Conservation (phyloP, 2,888 invertebrate species). For the Dolichopus griseipennis region DNA sequence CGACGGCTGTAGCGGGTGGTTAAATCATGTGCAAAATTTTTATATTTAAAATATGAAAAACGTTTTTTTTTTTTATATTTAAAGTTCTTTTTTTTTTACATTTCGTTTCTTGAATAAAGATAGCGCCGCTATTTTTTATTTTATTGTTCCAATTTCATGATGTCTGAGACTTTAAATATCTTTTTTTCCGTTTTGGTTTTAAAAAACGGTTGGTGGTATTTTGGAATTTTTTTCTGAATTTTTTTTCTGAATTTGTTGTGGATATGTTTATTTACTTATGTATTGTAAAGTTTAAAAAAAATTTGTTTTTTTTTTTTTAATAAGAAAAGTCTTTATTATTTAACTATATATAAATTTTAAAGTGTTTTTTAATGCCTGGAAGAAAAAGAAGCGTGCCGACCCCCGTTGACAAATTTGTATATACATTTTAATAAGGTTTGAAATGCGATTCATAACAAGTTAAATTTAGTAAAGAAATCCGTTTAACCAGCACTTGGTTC, state of each 20-base stretch:
- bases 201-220: neutral
- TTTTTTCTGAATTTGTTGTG: neutral
- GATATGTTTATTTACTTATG: neutral
- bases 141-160: neutral
- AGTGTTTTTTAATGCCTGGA: neutral
- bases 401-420: conserved; percentile 42
- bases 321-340: neutral
- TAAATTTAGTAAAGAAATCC: neutral
- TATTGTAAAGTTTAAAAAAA: neutral
- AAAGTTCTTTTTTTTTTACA: neutral
- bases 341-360: neutral
- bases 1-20: neutral
- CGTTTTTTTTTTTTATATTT: too few relatives aligned
- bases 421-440: neutral
- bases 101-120: neutral
- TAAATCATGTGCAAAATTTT: neutral
- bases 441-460: neutral
- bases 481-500: neutral
- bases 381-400: conserved; percentile 40
- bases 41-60: neutral
- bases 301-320: too few relatives aligned
- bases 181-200: neutral
- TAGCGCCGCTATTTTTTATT: neutral
- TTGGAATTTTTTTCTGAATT: neutral
- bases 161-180: neutral